A percentile compares a stretch with the other conserved stretches of the same genome.
These are phyloP conservation scores for Dascillus cervinus DNA, from an alignment of 2,888 invertebrate genomes.

Conservation along the genomic window DNA sequence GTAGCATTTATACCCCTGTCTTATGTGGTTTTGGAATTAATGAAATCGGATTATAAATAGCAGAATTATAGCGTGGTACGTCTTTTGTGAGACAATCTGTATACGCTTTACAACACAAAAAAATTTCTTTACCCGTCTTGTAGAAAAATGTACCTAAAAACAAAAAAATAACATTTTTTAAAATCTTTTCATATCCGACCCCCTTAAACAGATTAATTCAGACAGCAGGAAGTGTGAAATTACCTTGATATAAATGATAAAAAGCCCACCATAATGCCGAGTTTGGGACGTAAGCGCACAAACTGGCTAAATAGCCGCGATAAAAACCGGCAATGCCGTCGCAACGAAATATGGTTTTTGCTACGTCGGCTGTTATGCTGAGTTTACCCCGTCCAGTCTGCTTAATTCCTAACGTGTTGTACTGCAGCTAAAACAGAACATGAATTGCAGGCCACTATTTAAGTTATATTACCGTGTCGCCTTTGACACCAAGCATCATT, in stretches of 20 bases:
- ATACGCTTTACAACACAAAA: no score
- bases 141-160: no score
- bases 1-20: no score
- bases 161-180: no score
- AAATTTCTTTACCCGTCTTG: no score
- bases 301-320: slow-evolving; percentile 85
- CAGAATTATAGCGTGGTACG: no score
- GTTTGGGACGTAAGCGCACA: slow-evolving; percentile 91
- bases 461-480: slow-evolving; percentile 31
- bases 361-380: slow-evolving; percentile 66
- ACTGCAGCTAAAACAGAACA: no score
- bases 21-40: no score
- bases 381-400: slow-evolving; percentile 53
- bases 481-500: slow-evolving; percentile 74
- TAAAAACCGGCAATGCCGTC: slow-evolving; percentile 89
- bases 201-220: background rate
- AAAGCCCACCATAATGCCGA: slow-evolving; percentile 98
- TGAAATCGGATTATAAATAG: no score
- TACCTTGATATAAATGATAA: slow-evolving; percentile 91
- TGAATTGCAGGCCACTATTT: no score
- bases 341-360: slow-evolving; percentile 64
- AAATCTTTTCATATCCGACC: no score
- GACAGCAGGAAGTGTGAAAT: background rate
- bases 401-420: slow-evolving; percentile 60
- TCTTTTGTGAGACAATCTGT: no score